Percentiles rank a stretch among this genome's conserved stretches.
Evolutionary conservation across 2,797 vertebrate genomes (phyloP).

Genomic region (Neostethus bicornis): DNA sequence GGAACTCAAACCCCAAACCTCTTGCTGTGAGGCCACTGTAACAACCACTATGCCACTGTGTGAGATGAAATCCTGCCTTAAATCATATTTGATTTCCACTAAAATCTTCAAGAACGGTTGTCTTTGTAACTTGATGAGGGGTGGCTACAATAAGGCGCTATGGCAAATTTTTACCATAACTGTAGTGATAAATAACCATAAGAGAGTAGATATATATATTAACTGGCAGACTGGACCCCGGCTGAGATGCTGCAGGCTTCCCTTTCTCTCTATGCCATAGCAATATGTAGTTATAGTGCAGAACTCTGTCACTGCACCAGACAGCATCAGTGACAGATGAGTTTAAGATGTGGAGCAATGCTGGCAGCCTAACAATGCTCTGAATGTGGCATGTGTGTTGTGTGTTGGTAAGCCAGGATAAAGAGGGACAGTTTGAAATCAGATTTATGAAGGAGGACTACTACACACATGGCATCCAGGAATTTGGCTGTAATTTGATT

Average conservation of each 20-base stretch:
- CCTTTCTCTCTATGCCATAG: constrained; percentile 9
- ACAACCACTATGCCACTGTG: too few species aligned
- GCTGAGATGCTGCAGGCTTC: constrained; percentile 16
- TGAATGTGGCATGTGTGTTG: constrained; percentile 40
- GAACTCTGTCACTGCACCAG: constrained; percentile 27
- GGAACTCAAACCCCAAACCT: too few species aligned
- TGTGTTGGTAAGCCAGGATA: constrained; percentile 21
- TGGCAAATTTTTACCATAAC: constrained; percentile 13
- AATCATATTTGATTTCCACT: constrained; percentile 24
- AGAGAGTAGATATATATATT: constrained; percentile 14
- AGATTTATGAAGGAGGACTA: constrained; percentile 24
- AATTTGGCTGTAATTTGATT: constrained; percentile 21
- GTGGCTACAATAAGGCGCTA: background rate
- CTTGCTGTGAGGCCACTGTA: too few species aligned
- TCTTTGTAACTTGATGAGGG: background rate
- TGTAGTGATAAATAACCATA: constrained; percentile 20
- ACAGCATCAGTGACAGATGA: constrained; percentile 39
- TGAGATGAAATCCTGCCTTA: too few species aligned
- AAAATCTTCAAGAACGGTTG: constrained; percentile 17
- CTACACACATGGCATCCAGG: constrained; percentile 13
- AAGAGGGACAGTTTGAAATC: constrained; percentile 37
- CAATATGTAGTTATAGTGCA: constrained; percentile 24
- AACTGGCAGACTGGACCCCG: constrained; percentile 12
- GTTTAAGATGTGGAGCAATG: constrained; percentile 39
- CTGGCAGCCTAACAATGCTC: constrained; percentile 40